Evolutionary conservation across 2,797 vertebrate genomes (phyloP).

Genomic region (Neosalanx taihuensis): DNA sequence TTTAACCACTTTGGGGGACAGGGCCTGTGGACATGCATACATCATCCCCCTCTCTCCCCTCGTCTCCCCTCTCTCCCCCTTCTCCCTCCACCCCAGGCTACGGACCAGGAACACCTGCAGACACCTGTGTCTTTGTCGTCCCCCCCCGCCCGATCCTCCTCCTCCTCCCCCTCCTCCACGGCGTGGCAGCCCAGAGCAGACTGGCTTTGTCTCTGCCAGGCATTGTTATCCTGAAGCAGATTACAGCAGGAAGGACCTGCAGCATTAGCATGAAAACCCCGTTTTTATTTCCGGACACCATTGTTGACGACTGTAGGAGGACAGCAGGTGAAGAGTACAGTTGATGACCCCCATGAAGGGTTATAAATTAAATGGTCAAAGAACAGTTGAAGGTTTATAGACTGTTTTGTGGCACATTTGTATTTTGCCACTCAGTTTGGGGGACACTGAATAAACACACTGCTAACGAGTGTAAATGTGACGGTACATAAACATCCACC

Average conservation of each 20-base stretch:
- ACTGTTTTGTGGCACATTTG: slow-evolving; percentile 41
- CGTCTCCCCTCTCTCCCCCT: slow-evolving; percentile 8
- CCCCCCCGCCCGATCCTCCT: slow-evolving; percentile 29
- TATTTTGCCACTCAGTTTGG: not conserved
- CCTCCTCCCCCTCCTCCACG: slow-evolving; percentile 30
- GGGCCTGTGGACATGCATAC: slow-evolving; percentile 50
- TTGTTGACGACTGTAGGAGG: not conserved
- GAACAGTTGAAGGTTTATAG: slow-evolving; percentile 50
- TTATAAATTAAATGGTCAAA: not conserved
- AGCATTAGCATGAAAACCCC: slow-evolving; percentile 50
- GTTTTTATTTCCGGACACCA: slow-evolving; percentile 21
- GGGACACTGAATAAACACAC: no score
- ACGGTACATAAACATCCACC: not conserved
- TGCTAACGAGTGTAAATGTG: not conserved
- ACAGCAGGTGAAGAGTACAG: not conserved
- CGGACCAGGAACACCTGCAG: slow-evolving; percentile 66
- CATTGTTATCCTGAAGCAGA: slow-evolving; percentile 57
- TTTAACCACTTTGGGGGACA: slow-evolving; percentile 45
- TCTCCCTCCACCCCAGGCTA: slow-evolving; percentile 34
- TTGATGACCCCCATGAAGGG: not conserved
- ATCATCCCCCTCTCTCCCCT: slow-evolving; percentile 40
- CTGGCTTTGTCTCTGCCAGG: slow-evolving; percentile 54
- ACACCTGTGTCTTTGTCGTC: slow-evolving; percentile 78
- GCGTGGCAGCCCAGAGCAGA: slow-evolving; percentile 29
- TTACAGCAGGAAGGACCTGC: slow-evolving; percentile 51